phyloP scores from a whole-genome alignment of 2,797 vertebrate genomes.

The Staurois parvus region DNA sequence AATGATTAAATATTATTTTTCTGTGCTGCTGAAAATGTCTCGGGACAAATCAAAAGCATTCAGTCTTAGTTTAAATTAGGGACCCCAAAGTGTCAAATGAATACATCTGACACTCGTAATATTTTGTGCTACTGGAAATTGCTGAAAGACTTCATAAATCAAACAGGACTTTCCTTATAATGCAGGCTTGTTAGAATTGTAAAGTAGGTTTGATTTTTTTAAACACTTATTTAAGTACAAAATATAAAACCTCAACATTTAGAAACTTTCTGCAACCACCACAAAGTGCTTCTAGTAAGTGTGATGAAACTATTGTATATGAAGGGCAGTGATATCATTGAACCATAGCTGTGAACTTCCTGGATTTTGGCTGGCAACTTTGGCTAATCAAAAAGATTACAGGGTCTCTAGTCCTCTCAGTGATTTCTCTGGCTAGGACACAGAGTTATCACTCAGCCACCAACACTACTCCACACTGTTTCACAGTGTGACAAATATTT shows the following conservation, averaged over 20 bases:
- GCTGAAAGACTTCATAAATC: slow-evolving; percentile 41
- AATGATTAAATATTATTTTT: slow-evolving; percentile 33
- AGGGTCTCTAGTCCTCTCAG: too few species aligned
- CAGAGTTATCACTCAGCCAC: too few species aligned
- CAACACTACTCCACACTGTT: too few species aligned
- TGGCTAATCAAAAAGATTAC: too few species aligned
- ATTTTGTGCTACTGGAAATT: slow-evolving; percentile 46
- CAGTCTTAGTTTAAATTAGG: slow-evolving; percentile 16
- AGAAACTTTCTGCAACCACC: background rate
- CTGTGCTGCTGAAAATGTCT: slow-evolving; percentile 1
- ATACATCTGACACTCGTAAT: slow-evolving; percentile 20
- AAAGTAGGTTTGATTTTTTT: background rate
- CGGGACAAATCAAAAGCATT: slow-evolving; percentile 31
- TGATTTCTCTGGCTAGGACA: too few species aligned
- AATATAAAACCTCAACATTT: background rate
- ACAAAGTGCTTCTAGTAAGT: background rate
- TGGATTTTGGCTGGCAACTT: too few species aligned
- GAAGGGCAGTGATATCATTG: background rate
- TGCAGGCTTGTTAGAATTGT: background rate
- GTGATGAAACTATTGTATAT: background rate
- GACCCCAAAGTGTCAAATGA: slow-evolving; percentile 11
- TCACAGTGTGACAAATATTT: too few species aligned
- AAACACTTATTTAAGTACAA: background rate
- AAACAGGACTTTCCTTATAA: background rate
- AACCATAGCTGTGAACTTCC: too few species aligned